Conservation (phyloP, 92 coral and sea anemone species). For the Parazoanthus swiftii region DNA sequence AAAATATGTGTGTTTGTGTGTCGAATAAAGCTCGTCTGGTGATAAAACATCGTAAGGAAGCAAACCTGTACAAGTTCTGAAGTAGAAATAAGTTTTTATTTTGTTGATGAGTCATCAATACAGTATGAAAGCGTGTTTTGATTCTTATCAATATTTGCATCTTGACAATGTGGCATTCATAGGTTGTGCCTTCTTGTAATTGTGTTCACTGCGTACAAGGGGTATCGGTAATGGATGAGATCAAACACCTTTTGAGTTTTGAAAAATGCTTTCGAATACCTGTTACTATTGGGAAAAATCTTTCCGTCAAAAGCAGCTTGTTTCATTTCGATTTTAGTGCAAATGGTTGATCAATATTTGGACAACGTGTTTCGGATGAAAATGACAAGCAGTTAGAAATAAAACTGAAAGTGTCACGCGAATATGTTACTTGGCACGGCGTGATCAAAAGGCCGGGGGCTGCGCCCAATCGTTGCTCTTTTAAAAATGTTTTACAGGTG, state of each 20-base stretch:
- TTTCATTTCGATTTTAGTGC: too few relatives aligned
- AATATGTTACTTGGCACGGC: background rate
- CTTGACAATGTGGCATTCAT: background rate
- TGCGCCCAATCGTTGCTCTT: too few relatives aligned
- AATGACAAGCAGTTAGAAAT: background rate
- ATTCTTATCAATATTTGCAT: slow-evolving; percentile 14
- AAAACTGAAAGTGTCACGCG: background rate
- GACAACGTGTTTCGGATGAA: background rate
- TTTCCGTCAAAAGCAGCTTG: background rate
- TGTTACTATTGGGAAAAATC: background rate
- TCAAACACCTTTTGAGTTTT: too few relatives aligned
- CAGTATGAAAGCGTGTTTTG: background rate
- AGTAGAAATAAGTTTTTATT: background rate
- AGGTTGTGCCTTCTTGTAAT: background rate
- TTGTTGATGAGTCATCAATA: background rate
- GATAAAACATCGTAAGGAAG: background rate
- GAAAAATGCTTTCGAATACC: too few relatives aligned
- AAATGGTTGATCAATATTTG: background rate
- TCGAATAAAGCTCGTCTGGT: background rate
- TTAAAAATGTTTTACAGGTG: too few relatives aligned
- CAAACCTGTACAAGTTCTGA: background rate
- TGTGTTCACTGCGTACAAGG: too few relatives aligned
- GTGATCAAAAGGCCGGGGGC: too few relatives aligned
- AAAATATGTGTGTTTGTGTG: background rate
- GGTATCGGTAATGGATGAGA: too few relatives aligned